These are phyloP conservation scores for Hydrotaea cyrtoneurina DNA, from an alignment of 2,888 invertebrate species.

Conservation along the genomic window DNA sequence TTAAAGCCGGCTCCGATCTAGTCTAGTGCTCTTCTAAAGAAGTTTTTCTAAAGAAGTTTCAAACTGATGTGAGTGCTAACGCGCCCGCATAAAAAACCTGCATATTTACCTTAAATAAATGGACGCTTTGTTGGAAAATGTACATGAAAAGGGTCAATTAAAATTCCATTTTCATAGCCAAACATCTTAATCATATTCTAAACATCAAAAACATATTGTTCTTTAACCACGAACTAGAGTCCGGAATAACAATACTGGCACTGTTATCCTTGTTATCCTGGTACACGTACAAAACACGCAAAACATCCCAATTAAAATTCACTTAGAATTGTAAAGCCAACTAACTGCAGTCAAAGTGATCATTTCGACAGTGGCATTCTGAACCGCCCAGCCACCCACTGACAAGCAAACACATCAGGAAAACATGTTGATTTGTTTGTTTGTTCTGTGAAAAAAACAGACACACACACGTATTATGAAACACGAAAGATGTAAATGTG, in stretches of 20 bases:
- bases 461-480: not conserved
- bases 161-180: not conserved
- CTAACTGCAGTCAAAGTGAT: not conserved
- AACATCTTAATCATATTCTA: not conserved
- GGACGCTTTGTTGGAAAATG: not conserved
- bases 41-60: too few species aligned
- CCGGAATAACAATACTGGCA: not conserved
- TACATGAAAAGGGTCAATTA: not conserved
- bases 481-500: conserved; percentile 28
- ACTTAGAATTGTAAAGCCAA: conserved; percentile 1
- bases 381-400: not conserved
- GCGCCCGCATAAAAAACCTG: too few species aligned
- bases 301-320: conserved; percentile 19
- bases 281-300: not conserved
- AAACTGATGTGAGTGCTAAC: too few species aligned
- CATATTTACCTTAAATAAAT: too few species aligned
- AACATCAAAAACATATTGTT: not conserved
- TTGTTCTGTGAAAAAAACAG: conserved; percentile 6
- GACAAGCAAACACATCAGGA: not conserved
- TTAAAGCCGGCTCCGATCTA: too few species aligned
- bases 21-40: too few species aligned
- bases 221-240: not conserved
- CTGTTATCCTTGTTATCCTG: too few species aligned
- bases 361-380: not conserved
- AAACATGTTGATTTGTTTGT: conserved; percentile 5